Conservation (phyloP, 2,113 vertebrate genomes). For the Artemisiospiza belli region DNA sequence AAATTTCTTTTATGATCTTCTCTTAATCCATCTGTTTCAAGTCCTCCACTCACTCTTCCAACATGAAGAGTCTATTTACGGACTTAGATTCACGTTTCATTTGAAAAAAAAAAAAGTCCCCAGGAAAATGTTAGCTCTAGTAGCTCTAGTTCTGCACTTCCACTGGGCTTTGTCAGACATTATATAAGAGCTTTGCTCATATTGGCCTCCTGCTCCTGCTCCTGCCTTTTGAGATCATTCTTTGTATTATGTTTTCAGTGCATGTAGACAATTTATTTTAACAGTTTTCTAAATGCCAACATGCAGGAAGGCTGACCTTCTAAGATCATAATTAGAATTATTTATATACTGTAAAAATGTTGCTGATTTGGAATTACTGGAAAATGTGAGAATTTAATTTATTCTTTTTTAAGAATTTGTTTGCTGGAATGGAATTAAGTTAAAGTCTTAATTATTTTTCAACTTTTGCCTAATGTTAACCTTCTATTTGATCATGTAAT, state of each 20-base stretch:
- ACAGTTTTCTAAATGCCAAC: constrained; percentile 72
- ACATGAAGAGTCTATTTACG: constrained; percentile 63
- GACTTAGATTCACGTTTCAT: constrained; percentile 64
- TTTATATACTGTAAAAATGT: constrained; percentile 75
- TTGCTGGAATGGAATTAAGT: constrained; percentile 65
- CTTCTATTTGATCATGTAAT: background rate
- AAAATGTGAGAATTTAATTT: constrained; percentile 17
- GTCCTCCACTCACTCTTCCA: background rate
- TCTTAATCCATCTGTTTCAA: constrained; percentile 67
- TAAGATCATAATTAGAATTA: constrained; percentile 75
- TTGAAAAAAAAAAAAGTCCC: constrained; percentile 72
- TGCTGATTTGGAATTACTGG: constrained; percentile 72
- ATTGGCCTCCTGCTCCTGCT: constrained; percentile 68
- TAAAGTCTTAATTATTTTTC: constrained; percentile 71
- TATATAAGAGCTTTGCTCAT: constrained; percentile 66
- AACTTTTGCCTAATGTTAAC: constrained; percentile 39
- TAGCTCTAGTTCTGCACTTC: constrained; percentile 54
- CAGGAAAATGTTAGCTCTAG: constrained; percentile 67
- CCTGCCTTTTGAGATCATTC: constrained; percentile 73
- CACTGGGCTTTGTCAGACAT: constrained; percentile 61
- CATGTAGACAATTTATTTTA: constrained; percentile 77
- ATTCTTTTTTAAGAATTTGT: constrained; percentile 31
- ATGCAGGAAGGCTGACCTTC: constrained; percentile 71
- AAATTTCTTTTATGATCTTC: constrained; percentile 68
- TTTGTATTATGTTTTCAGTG: constrained; percentile 71